phyloP scores from a whole-genome alignment of 2,797 vertebrate genomes.

The Alauda arvensis region DNA sequence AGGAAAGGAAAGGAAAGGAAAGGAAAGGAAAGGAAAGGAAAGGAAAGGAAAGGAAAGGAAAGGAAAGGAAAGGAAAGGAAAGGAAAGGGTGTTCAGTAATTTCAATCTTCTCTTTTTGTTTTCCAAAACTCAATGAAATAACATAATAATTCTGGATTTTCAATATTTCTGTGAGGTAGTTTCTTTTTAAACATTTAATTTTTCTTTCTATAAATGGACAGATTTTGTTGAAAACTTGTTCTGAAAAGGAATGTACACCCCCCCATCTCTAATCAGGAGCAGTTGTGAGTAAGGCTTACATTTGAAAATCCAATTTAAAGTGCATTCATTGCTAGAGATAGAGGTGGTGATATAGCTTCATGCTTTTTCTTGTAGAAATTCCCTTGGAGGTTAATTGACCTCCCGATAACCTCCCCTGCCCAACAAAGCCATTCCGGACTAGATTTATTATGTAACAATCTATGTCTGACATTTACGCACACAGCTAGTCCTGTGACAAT shows the following conservation, averaged over 20 bases:
- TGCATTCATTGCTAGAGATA: not conserved
- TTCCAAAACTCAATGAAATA: not conserved
- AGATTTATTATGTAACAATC: constrained; percentile 25
- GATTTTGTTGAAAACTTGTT: not conserved
- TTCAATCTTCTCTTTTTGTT: not conserved
- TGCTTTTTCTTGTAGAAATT: not conserved
- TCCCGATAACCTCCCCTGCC: not conserved
- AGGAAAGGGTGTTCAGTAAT: not conserved
- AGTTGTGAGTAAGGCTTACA: not conserved
- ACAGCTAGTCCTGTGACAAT: not conserved
- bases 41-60: not conserved
- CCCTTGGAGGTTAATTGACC: constrained; percentile 14
- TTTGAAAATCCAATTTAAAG: constrained; percentile 8
- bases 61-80: too few species aligned
- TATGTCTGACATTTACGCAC: not conserved
- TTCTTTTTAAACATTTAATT: not conserved
- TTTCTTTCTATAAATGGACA: not conserved
- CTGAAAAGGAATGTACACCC: not conserved
- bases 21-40: too few species aligned
- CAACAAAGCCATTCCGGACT: not conserved
- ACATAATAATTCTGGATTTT: not conserved
- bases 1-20: too few species aligned
- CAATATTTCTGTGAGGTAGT: not conserved
- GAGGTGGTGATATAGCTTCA: not conserved
- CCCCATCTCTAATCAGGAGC: not conserved